phyloP scores from a whole-genome alignment of 2,797 vertebrate genomes.

The Crocodylus rhombifer region DNA sequence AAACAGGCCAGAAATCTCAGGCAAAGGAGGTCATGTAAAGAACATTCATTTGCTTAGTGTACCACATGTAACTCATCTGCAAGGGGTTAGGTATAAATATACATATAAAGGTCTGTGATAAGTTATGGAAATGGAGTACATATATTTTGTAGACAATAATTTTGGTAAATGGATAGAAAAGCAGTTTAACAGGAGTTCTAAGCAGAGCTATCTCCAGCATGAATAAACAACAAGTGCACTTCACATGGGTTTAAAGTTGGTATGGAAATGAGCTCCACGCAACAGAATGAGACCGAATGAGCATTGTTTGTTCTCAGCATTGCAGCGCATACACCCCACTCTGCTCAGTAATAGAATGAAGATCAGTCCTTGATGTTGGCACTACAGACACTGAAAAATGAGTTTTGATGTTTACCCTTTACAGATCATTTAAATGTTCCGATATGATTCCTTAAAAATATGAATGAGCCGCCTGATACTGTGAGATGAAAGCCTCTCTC shows the following conservation, averaged over 20 bases:
- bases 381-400: slow-evolving; percentile 14
- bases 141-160: not conserved
- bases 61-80: rapidly evolving
- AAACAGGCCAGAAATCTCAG: rapidly evolving
- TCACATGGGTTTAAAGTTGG: not conserved
- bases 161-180: slow-evolving; percentile 36
- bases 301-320: rapidly evolving
- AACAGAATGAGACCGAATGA: rapidly evolving
- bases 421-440: slow-evolving; percentile 63
- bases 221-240: not conserved
- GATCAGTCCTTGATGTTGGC: not conserved
- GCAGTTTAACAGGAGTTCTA: slow-evolving; percentile 29
- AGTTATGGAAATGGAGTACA: not conserved
- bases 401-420: slow-evolving; percentile 48
- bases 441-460: slow-evolving; percentile 51
- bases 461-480: not conserved
- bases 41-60: rapidly evolving
- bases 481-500: slow-evolving; percentile 38
- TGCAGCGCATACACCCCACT: rapidly evolving
- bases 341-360: rapidly evolving
- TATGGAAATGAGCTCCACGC: not conserved
- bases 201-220: not conserved
- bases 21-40: rapidly evolving
- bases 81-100: rapidly evolving
- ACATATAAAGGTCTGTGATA: not conserved